Evolutionary conservation across 2,113 vertebrate species (phyloP), one percentile per base, ranked within the genome.

Genomic region (Ovibos moschatus): DNA sequence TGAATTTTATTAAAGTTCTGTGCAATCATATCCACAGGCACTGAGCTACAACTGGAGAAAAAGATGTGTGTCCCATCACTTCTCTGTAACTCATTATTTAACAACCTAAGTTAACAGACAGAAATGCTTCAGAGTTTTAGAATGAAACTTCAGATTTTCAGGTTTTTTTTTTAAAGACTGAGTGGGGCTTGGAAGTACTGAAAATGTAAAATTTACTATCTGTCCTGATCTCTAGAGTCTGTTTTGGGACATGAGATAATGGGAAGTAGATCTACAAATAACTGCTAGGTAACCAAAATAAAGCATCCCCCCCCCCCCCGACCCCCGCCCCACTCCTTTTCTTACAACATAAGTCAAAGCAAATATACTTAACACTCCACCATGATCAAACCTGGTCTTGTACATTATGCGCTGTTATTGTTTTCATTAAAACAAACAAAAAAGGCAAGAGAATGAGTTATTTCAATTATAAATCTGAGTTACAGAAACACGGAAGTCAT

Each of bases 381-480:
- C 40, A 76, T 78, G 94, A 84, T 97, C 87, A 97, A 62, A 89
- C 47, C 11, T 62, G 84, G 16, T 97, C 76, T 91, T 91, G 67
- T 47, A 58, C 71, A 85, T 97, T 94, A 96, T 50, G 28, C 82
- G 79, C 87, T 87, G 40, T 85, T 84, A 86, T 83, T 94, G 45
- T 47, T 98, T 98, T 98, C 91, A 6, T 96, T 95, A 94, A 98
- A 98, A 95, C 2, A 23, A 81, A 51, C 47, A 81, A 92, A 89
- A 87, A 16, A 98, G 76, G 33, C 3, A 16, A 98, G 83, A 98
- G 71, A 89, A 97, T 97, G 97, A 79, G 94, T 98, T 97, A 96
- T 98, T 95, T 98, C 83, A 95, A 87, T 95, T 98, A 91, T 97
- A 98, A 98, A 98, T 79, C 85, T 47, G 76, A 95, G 95, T 95